Evolutionary conservation across 2,888 invertebrate species (phyloP), one percentile per base, ranked within the genome.

Genomic region (Pammene aurita): DNA sequence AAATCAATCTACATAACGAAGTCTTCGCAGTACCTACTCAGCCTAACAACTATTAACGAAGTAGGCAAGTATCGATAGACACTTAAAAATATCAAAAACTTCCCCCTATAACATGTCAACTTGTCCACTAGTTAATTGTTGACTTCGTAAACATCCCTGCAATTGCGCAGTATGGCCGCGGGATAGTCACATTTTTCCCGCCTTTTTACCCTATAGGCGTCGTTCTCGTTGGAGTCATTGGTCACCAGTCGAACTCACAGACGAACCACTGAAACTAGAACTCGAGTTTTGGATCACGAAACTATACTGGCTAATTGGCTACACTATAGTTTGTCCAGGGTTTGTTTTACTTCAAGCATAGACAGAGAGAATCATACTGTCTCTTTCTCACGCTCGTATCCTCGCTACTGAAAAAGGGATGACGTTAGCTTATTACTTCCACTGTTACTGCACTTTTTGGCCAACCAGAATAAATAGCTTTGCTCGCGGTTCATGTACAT

Each of bases 161-260:
- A 44, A 44, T 26, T 58, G n/a, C 38, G 57, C 44, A 56, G 56
- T 38, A 34, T 44, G 42, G 44, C n/a, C 26, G 44, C n/a, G 44
- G 7, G n/a, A 16, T 48, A 13, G 38, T 46, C 38, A 66, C 50
- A 61, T 55, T 46, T 18, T 71, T 76, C 72, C 79, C 75, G 76
- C 74, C 70, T 64, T 73, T 77, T 75, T 56, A 70, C 74, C 68
- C 73, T 68, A 7, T n/a, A 11, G 38, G 38, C 6, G 2, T 2
- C 38, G 38, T 38, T 38, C 7, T 42, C 42, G 10, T 42, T 42
- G 42, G 10, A 1, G 42, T 11, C 11, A 2, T 38, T 38, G 11
- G 42, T 54, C 13, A n/a, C 52, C 34, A 54, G 52, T 34, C 52
- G 34, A 54, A 34, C 34, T 7, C 13, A 34, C 4, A 46, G 7